These are phyloP conservation scores for Coregonus sp. DNA, from an alignment of 2,797 vertebrate species.

Conservation along the genomic window DNA sequence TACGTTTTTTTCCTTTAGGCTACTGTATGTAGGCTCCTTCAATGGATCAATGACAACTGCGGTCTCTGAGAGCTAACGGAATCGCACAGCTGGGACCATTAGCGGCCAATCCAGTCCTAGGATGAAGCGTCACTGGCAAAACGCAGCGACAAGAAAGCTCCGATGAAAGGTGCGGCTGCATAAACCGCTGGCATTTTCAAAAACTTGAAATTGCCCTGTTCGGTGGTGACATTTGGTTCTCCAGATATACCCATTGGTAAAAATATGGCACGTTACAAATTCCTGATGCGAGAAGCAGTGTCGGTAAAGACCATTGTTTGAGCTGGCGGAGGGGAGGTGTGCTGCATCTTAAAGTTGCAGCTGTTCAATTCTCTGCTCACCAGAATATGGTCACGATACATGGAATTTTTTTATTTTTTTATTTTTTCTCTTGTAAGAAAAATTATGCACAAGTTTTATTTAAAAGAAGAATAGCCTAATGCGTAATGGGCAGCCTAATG, in stretches of 20 bases:
- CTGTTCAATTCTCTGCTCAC: slow-evolving; percentile 56
- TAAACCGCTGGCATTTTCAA: slow-evolving; percentile 68
- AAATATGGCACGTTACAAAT: slow-evolving; percentile 94
- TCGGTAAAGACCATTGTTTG: slow-evolving; percentile 92
- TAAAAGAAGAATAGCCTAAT: not conserved
- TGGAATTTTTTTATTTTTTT: not conserved
- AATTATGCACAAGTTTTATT: not conserved
- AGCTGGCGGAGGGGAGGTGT: slow-evolving; percentile 74
- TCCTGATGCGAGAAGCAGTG: slow-evolving; percentile 86
- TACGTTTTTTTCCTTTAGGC: slow-evolving; percentile 62
- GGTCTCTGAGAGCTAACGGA: slow-evolving; percentile 64
- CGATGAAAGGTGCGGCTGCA: slow-evolving; percentile 53
- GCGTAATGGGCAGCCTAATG: not conserved
- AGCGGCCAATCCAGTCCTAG: slow-evolving; percentile 64
- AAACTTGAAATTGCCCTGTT: slow-evolving; percentile 53
- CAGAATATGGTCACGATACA: not conserved
- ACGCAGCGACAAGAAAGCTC: slow-evolving; percentile 52
- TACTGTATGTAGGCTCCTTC: slow-evolving; percentile 67
- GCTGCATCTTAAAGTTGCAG: slow-evolving; percentile 91
- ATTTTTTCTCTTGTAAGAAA: not conserved
- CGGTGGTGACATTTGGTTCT: slow-evolving; percentile 70
- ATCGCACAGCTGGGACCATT: slow-evolving; percentile 77
- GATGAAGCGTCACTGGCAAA: slow-evolving; percentile 59
- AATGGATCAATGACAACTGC: slow-evolving; percentile 82
- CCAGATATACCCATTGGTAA: slow-evolving; percentile 75